Evolutionary conservation across 2,113 vertebrate genomes (phyloP).

Genomic region (Eptesicus fuscus): DNA sequence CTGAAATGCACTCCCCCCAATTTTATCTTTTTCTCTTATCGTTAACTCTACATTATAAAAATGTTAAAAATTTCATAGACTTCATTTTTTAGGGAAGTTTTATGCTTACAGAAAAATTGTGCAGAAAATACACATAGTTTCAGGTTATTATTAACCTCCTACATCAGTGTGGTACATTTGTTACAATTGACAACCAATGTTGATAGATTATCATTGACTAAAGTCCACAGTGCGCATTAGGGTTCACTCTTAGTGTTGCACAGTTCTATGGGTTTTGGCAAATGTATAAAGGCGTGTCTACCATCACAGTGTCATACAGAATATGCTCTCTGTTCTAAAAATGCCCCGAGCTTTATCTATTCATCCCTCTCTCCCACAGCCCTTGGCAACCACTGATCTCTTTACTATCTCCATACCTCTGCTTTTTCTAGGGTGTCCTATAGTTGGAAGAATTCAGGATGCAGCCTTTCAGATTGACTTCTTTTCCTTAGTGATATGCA

Average conservation of each 20-base stretch:
- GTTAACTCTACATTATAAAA: not conserved
- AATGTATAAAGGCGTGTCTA: rapidly evolving
- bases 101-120: not conserved
- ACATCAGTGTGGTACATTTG: rapidly evolving
- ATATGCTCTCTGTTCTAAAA: not conserved
- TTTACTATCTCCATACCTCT: rapidly evolving
- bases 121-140: not conserved
- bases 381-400: too few species aligned
- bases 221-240: rapidly evolving
- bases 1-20: too few species aligned
- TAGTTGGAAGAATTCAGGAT: not conserved
- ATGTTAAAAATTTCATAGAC: too few species aligned
- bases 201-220: rapidly evolving
- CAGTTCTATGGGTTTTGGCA: not conserved
- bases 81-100: not conserved
- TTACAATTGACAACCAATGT: rapidly evolving
- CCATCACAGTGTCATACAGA: rapidly evolving
- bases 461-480: not conserved
- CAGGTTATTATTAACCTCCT: rapidly evolving
- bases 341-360: not conserved
- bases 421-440: not conserved
- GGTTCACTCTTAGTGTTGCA: too few species aligned
- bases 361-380: not conserved
- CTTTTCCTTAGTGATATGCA: not conserved
- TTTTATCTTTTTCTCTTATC: not conserved